Base-by-base conservation (phyloP, 2,113 vertebrate species). In the Channa argus region DNA sequence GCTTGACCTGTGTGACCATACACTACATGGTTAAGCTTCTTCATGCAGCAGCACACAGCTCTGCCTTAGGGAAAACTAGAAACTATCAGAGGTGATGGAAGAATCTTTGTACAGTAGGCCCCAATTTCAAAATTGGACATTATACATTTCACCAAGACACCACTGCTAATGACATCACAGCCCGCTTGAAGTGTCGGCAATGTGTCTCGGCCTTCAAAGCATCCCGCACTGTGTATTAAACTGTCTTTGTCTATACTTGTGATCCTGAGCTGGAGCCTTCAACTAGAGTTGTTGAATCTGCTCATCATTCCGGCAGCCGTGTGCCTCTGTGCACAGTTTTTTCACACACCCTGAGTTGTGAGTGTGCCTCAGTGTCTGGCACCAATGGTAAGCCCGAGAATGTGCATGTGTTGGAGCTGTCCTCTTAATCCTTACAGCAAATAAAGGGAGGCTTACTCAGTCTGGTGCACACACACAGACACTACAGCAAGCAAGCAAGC, bases 381-480 rank as follows among this genome's bases (percentile, higher is more conserved):
- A 82, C 85, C 5, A 7, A 24, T 10, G 39, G 56, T 91, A 89
- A 91, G 86, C 89, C 77, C 4, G 54, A 75, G 89, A 87, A 86
- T 91, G 86, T 89, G 87, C 89, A 89, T 86, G 91, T 88, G 87
- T 83, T 65, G 78, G 64, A 84, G 84, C 88, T 85, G 83, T 91
- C 83, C 82, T 74, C 76, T 79, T 91, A 91, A 92, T 92, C 90
- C 88, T 85, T 77, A 80, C 70, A 82, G 86, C 84, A 88, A 91
- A 91, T 91, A 91, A 88, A 89, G 74, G 84, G 77, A 79, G 80
- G 88, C 87, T 92, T 92, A 92, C 77, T 81, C 87, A 86, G 88
- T 86, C 86, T 88, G 74, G 55, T 85, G 67, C 82, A 74, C 80
- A 72, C 70, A 78, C 79, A 85, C 24, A 24, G 24, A 24, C 77